Base-by-base conservation (phyloP, 1,140 invertebrate species). In the Idris sp. region DNA sequence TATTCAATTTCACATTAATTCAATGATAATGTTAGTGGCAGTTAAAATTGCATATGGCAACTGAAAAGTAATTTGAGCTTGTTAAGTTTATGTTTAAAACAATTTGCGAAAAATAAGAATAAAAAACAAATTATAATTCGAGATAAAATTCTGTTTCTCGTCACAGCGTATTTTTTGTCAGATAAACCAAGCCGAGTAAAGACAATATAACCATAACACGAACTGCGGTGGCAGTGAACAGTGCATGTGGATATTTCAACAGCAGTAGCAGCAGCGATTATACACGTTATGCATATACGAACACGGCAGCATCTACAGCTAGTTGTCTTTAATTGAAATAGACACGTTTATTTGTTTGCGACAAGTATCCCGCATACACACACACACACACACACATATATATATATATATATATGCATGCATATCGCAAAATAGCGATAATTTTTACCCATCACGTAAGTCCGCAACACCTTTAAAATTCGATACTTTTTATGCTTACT, bases 201-300 rank as follows among this genome's bases (percentile, higher is more conserved):
- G 64, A 74, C 61, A 76, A 76, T 76, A 76, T 77, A 82, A 81
- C 83, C 61, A 82, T 81, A 85, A 87, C 82, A 86, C 79, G 83
- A 86, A 87, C 82, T 87, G 86, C 84, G 76, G 81, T 86, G 86
- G 86, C 86, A 87, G 86, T 87, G 84, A 86, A 86, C 82, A 86
- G 83, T 87, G 84, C 84, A 86, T 80, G 81, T 86, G 82, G 77
- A 86, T 85, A 85, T 86, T 84, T 81, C 81, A 86, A 83, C 78
- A 84, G 81, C 83, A 85, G 76, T 79, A 78, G 76, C 80, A 78
- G 79, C 80, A 46, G 72, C 73, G 74, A 71, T 79, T 74, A 81
- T 79, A 82, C 76, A 82, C 76, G 72, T 59, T 76, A 81, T 80
- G 74, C 79, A 82, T 78, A 80, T 82, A 84, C 81, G 80, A 84